Base-by-base conservation (phyloP, 1,140 invertebrate species). In the Hylaeus anthracinus region DNA sequence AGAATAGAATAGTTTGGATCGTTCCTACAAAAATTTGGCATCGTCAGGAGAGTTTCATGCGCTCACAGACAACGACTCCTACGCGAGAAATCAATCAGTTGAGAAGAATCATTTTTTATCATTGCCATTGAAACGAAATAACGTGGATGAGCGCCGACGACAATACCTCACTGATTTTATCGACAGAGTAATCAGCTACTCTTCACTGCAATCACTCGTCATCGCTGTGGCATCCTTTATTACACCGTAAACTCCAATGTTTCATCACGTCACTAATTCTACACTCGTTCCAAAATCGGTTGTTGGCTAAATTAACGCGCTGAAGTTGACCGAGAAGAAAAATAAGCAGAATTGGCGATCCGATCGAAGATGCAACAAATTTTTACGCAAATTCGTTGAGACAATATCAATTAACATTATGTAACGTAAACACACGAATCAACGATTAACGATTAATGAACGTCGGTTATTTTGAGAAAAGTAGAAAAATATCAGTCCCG, bases 101-200 rank as follows among this genome's bases (percentile, higher is more conserved):
- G 39, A 2, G 10, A 12, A 8, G 6, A 37, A 15, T 43, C 15
- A 26, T 53, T 51, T 12, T 55, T 26, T 26, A 26, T 26, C 26
- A 26, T 26, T 26, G 26, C 26, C 26, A 26, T 26, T 26, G 26
- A 26, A 70, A 15, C 60, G 71, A 81, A 74, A 72, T 26, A 74
- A 82, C 73, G 75, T 72, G 48, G 45, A n/a, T 48, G 73, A 61
- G n/a, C 26, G 72, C 55, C 67, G 61, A 60, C 63, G 79, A 77
- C 74, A 72, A 84, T 77, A 65, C 6, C 61, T 12, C 56, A 60
- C 69, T 77, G 70, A 83, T 81, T 83, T 61, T 71, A 85, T 81
- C 73, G 80, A 78, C 67, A 70, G 70, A 72, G 75, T 80, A 88
- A 84, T 82, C 77, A 81, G 53, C 39, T 39, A 55, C 2, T 8